phyloP scores from a whole-genome alignment of 2,797 vertebrate genomes.

The Coregonus suidteri region DNA sequence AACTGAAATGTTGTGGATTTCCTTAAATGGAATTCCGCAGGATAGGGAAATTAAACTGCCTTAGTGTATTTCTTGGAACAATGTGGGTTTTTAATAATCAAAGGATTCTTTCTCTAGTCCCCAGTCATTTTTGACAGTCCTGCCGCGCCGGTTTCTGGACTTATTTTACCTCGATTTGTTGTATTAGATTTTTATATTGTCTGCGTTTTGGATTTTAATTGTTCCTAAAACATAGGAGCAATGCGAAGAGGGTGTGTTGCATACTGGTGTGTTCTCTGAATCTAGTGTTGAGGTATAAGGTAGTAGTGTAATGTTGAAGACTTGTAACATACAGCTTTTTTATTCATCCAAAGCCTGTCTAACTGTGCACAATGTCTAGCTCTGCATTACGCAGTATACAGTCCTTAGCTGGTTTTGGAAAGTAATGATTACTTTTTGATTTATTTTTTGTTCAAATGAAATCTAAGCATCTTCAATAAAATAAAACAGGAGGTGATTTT shows the following conservation, averaged over 20 bases:
- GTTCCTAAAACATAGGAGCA: not conserved
- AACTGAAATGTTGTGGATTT: not conserved
- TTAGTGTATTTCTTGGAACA: not conserved
- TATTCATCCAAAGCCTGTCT: not conserved
- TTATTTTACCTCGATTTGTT: not conserved
- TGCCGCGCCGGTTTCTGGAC: not conserved
- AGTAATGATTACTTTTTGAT: not conserved
- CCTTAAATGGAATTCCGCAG: not conserved
- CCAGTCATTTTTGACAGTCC: not conserved
- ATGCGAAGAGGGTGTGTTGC: not conserved
- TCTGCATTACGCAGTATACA: not conserved
- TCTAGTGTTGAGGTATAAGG: constrained; percentile 6
- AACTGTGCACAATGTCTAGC: not conserved
- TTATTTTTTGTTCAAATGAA: constrained; percentile 36
- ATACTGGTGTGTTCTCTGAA: not conserved
- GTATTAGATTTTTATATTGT: not conserved
- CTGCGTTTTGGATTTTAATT: not conserved
- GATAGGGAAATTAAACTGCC: not conserved
- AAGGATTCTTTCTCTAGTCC: not conserved
- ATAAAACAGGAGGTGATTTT: not conserved
- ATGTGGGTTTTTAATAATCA: not conserved
- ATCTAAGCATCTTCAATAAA: constrained; percentile 25
- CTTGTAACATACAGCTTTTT: constrained; percentile 14
- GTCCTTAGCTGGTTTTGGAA: not conserved
- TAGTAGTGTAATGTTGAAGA: constrained; percentile 30